Evolutionary conservation across 2,797 vertebrate species (phyloP).

Genomic region (Gymnoscopelus braueri): DNA sequence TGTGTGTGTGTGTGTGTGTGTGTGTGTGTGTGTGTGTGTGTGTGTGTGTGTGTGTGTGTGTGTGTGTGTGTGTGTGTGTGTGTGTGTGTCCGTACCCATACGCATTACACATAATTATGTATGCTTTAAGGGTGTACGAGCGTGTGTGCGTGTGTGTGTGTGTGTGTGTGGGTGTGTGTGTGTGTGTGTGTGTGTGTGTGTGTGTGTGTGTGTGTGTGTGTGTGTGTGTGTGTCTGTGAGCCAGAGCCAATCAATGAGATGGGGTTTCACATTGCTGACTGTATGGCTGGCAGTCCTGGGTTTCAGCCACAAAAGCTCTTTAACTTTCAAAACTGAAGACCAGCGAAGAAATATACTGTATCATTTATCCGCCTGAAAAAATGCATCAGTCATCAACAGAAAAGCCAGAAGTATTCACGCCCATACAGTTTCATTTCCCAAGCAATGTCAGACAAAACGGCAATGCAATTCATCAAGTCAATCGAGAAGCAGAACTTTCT

Average conservation of each 20-base stretch:
- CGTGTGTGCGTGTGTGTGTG: slow-evolving; percentile 18
- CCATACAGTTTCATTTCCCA: slow-evolving; percentile 10
- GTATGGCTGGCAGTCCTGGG: slow-evolving; percentile 56
- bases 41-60: neutral
- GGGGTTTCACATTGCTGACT: slow-evolving; percentile 63
- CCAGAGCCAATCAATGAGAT: slow-evolving; percentile 67
- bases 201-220: slow-evolving; percentile 8
- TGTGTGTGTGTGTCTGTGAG: slow-evolving; percentile 35
- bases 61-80: neutral
- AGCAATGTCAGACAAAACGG: slow-evolving; percentile 38
- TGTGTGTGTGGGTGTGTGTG: slow-evolving; percentile 22
- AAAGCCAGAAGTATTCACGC: slow-evolving; percentile 59
- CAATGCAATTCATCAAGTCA: slow-evolving; percentile 20
- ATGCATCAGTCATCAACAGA: slow-evolving; percentile 59
- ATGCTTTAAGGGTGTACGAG: neutral
- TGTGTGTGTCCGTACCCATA: neutral
- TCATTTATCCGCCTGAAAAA: slow-evolving; percentile 52
- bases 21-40: neutral
- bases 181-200: neutral
- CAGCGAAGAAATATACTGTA: slow-evolving; percentile 47
- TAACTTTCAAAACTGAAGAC: slow-evolving; percentile 62
- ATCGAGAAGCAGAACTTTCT: neutral
- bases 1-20: neutral
- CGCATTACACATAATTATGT: no score
- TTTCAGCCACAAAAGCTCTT: slow-evolving; percentile 75